A percentile compares a stretch with the other conserved stretches of the same genome.
phyloP scores from a whole-genome alignment of 2,888 invertebrate species.

The Papilio gigon region DNA sequence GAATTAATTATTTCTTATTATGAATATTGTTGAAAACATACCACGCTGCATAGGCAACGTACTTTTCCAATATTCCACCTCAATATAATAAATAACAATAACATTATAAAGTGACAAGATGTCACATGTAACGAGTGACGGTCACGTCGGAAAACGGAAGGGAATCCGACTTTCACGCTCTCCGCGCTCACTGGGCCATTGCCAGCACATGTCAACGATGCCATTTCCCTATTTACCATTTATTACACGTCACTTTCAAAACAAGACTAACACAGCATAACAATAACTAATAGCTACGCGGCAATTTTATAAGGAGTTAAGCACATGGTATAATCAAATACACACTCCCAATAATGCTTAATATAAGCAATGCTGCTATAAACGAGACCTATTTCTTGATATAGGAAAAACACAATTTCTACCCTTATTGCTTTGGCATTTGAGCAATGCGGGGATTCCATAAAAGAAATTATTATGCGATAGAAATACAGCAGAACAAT shows the following conservation, averaged over 20 bases:
- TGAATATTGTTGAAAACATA: no score
- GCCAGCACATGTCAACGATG: slow-evolving; percentile 20
- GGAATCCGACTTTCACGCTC: slow-evolving; percentile 68
- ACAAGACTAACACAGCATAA: neutral
- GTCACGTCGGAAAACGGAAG: slow-evolving; percentile 60
- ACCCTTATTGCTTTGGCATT: slow-evolving; percentile 1
- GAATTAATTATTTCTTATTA: no score
- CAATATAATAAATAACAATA: neutral
- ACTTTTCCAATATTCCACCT: neutral
- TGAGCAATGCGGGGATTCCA: slow-evolving; percentile 11
- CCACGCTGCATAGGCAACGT: no score
- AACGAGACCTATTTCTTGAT: neutral
- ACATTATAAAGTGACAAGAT: neutral
- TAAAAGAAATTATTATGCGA: slow-evolving; percentile 19
- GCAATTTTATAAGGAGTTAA: neutral
- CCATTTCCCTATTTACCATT: neutral
- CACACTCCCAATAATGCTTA: neutral
- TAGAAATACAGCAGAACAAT: slow-evolving; percentile 26
- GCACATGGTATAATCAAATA: neutral
- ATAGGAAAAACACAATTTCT: neutral
- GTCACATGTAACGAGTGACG: slow-evolving; percentile 51
- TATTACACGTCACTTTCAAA: neutral
- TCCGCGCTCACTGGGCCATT: slow-evolving; percentile 27
- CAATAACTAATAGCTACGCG: neutral
- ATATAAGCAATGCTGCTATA: neutral